A percentile compares a stretch with the other conserved stretches of the same genome.
phyloP scores from a whole-genome alignment of 2,888 invertebrate species.

The Limenitis camilla region DNA sequence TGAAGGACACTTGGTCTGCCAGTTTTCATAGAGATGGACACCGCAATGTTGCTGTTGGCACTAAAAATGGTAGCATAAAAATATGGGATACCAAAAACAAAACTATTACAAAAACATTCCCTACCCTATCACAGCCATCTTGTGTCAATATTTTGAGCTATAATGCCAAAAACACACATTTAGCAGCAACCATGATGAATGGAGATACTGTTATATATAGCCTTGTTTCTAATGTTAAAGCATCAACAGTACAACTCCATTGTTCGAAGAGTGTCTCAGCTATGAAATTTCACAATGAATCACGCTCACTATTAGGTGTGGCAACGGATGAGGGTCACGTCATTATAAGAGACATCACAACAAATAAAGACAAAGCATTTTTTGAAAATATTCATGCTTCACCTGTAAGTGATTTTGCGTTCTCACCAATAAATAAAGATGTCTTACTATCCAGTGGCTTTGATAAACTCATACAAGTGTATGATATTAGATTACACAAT shows the following conservation, averaged over 20 bases:
- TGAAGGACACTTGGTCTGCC: slow-evolving; percentile 65
- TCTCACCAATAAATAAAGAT: slow-evolving; percentile 71
- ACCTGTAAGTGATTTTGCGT: slow-evolving; percentile 73
- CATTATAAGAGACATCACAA: slow-evolving; percentile 57
- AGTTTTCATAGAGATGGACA: slow-evolving; percentile 66
- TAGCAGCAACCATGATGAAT: slow-evolving; percentile 64
- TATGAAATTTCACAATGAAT: slow-evolving; percentile 67
- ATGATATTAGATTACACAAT: slow-evolving; percentile 68
- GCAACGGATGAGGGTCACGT: slow-evolving; percentile 72
- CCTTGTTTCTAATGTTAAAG: slow-evolving; percentile 66
- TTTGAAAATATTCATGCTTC: slow-evolving; percentile 72
- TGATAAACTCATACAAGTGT: slow-evolving; percentile 73
- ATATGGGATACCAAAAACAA: slow-evolving; percentile 70
- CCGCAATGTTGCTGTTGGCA: slow-evolving; percentile 62
- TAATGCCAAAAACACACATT: slow-evolving; percentile 63
- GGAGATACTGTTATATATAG: slow-evolving; percentile 68
- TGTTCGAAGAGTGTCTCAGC: slow-evolving; percentile 62
- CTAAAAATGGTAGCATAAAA: slow-evolving; percentile 60
- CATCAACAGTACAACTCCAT: slow-evolving; percentile 54
- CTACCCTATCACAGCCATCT: slow-evolving; percentile 52
- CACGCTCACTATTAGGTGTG: slow-evolving; percentile 56
- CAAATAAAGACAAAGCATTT: slow-evolving; percentile 61
- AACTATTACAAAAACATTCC: slow-evolving; percentile 61
- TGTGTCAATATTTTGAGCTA: slow-evolving; percentile 59
- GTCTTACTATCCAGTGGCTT: slow-evolving; percentile 72